phyloP scores from a whole-genome alignment of 2,113 vertebrate genomes.

The Peromyscus maniculatus region DNA sequence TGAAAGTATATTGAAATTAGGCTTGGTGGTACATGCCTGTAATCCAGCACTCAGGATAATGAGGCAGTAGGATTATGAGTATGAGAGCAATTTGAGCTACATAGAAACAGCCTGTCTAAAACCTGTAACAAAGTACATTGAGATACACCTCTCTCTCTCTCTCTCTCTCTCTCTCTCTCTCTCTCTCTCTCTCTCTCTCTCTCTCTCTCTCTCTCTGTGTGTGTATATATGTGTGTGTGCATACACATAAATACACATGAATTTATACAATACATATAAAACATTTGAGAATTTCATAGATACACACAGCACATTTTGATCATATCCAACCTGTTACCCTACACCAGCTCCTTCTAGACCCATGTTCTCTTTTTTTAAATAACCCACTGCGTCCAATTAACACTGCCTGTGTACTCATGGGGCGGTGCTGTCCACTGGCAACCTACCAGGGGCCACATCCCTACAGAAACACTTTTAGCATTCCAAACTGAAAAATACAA shows the following conservation, averaged over 20 bases:
- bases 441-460: background rate
- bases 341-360: background rate
- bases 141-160: background rate
- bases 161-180: background rate
- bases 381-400: background rate
- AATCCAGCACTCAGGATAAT: background rate
- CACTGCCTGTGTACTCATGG: background rate
- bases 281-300: background rate
- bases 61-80: background rate
- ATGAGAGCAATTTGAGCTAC: background rate
- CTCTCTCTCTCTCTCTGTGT: background rate
- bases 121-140: background rate
- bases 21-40: background rate
- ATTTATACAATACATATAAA: background rate
- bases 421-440: background rate
- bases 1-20: background rate
- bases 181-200: background rate
- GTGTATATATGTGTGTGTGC: background rate
- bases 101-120: background rate
- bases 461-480: background rate
- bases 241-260: background rate
- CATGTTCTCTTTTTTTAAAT: background rate
- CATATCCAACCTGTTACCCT: background rate
- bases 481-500: background rate
- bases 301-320: background rate